A percentile compares a stretch with the other conserved stretches of the same genome.
phyloP scores from a whole-genome alignment of 1,140 invertebrate genomes.

The Bombus breviceps region DNA sequence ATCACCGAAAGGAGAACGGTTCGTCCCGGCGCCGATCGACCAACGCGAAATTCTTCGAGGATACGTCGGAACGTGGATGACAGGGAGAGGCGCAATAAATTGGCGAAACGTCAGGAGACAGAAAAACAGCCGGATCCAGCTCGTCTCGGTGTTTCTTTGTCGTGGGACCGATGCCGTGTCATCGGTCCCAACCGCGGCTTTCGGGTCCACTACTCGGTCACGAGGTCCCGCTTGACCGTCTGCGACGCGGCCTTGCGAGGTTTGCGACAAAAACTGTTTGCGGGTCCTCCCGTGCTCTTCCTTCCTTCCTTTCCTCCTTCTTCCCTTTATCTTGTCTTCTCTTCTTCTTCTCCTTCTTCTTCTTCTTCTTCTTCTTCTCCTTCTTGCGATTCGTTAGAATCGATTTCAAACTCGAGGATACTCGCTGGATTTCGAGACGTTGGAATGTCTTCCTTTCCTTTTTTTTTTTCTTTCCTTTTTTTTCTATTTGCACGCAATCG shows the following conservation, averaged over 20 bases:
- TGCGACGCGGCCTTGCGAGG: slow-evolving; percentile 64
- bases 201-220: slow-evolving; percentile 54
- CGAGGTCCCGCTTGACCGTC: slow-evolving; percentile 57
- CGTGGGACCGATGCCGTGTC: slow-evolving; percentile 64
- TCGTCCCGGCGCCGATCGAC: slow-evolving; percentile 19
- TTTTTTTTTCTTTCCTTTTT: not conserved
- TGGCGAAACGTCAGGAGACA: slow-evolving; percentile 62
- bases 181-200: slow-evolving; percentile 62
- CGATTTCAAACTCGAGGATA: slow-evolving; percentile 2
- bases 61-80: slow-evolving; percentile 61
- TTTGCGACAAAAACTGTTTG: slow-evolving; percentile 59
- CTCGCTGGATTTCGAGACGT: not conserved
- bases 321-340: too few relatives aligned
- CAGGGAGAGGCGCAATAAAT: slow-evolving; percentile 64
- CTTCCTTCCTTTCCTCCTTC: slow-evolving; percentile 23
- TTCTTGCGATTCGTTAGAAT: slow-evolving; percentile 23
- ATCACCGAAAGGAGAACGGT: not conserved
- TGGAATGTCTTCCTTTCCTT: not conserved
- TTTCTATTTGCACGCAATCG: not conserved
- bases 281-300: slow-evolving; percentile 40
- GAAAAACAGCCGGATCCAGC: slow-evolving; percentile 61
- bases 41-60: slow-evolving; percentile 54
- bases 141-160: slow-evolving; percentile 65
- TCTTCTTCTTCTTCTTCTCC: too few relatives aligned
- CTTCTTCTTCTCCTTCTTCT: not conserved